These are phyloP conservation scores for Lymantria monacha DNA, from an alignment of 2,888 invertebrate species.

Conservation along the genomic window DNA sequence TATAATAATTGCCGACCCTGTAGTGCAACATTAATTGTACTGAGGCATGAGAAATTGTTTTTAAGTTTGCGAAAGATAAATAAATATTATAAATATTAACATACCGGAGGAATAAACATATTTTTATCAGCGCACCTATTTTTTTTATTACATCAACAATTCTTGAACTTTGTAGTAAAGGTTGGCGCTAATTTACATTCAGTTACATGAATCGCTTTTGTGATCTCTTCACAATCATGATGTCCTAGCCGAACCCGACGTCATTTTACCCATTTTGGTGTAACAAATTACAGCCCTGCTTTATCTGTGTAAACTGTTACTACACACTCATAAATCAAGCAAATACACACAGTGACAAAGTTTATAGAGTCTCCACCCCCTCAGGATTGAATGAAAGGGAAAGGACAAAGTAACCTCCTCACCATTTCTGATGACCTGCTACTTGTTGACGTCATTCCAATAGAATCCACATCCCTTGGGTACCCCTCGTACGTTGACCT, in stretches of 20 bases:
- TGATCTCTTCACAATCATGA: slow-evolving; percentile 35
- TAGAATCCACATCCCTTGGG: slow-evolving; percentile 76
- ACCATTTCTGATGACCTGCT: slow-evolving; percentile 68
- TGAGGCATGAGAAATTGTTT: no score
- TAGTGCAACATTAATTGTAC: no score
- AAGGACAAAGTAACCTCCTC: slow-evolving; percentile 54
- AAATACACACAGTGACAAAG: neutral
- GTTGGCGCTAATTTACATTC: neutral
- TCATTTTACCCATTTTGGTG: slow-evolving; percentile 61
- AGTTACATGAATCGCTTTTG: slow-evolving; percentile 1
- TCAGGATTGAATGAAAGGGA: slow-evolving; percentile 42
- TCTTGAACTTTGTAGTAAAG: neutral
- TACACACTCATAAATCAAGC: neutral
- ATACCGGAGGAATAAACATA: no score
- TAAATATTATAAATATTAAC: no score
- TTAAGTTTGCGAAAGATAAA: no score
- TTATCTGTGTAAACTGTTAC: slow-evolving; percentile 4
- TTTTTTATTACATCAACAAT: neutral
- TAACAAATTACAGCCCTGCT: slow-evolving; percentile 47
- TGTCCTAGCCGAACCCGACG: slow-evolving; percentile 49
- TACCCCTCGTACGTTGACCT: slow-evolving; percentile 64
- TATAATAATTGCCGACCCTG: no score
- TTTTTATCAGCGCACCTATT: no score
- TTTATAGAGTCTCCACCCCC: slow-evolving; percentile 24
- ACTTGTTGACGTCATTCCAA: slow-evolving; percentile 83